Conservation (phyloP, 1,140 invertebrate species). For the Manduca sexta region DNA sequence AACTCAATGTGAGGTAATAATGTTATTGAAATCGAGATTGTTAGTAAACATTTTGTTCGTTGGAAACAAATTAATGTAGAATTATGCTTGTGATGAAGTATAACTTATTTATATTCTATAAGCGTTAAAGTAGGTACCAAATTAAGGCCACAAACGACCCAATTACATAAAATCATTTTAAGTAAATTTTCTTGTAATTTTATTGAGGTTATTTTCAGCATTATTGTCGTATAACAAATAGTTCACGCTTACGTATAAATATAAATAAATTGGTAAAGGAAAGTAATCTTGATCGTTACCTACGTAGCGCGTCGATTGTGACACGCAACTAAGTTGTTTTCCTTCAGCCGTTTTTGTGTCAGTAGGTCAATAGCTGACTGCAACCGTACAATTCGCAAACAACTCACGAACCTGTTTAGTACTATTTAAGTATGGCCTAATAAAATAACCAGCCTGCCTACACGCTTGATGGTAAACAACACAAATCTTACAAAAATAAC, state of each 20-base stretch:
- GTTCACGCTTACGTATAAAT: background rate
- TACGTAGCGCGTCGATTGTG: conserved; percentile 26
- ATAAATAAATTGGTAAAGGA: conserved; percentile 9
- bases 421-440: conserved; percentile 39
- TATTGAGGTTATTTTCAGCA: background rate
- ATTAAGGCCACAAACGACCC: no score
- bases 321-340: conserved; percentile 59
- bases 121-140: no score
- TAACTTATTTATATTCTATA: no score
- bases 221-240: background rate
- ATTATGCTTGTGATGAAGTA: no score
- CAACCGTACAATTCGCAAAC: conserved; percentile 52
- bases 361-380: conserved; percentile 65
- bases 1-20: no score
- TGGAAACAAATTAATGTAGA: no score
- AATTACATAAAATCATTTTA: no score
- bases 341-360: conserved; percentile 57
- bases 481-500: no score
- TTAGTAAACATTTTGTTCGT: no score
- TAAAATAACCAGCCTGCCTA: background rate
- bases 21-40: no score
- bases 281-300: conserved; percentile 25
- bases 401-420: conserved; percentile 46
- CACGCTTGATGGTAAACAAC: no score
- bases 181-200: no score